Percentiles rank a stretch among this genome's conserved stretches.
These are phyloP conservation scores for Ailuropoda melanoleuca DNA, from an alignment of 2,113 vertebrate species.

Conservation along the genomic window DNA sequence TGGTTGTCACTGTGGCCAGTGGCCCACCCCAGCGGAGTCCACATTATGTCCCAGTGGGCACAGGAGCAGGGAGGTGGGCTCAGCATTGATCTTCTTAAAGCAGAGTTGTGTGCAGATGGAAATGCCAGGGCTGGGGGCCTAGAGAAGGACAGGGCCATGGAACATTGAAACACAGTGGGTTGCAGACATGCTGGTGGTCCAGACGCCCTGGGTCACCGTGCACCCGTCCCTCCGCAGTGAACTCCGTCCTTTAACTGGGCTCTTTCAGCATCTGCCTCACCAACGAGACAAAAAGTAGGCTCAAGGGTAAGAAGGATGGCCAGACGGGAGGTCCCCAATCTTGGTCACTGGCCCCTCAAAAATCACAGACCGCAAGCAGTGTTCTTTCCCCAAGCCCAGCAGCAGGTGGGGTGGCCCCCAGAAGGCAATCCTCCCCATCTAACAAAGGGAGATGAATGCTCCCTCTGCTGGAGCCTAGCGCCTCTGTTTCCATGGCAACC, in stretches of 20 bases:
- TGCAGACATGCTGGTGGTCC: background rate
- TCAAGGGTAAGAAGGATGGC: background rate
- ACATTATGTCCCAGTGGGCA: too few relatives aligned
- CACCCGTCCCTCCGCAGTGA: background rate
- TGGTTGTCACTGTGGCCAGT: background rate
- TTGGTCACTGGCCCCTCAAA: background rate
- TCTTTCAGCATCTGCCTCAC: background rate
- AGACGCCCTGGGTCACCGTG: background rate
- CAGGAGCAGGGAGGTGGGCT: background rate
- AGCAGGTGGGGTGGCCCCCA: background rate
- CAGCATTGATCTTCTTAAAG: background rate
- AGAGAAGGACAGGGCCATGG: too few relatives aligned
- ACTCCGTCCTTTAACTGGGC: background rate
- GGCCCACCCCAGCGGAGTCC: background rate
- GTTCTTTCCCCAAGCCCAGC: background rate
- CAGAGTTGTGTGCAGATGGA: background rate
- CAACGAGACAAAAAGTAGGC: background rate
- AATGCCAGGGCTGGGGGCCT: background rate
- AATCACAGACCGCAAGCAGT: background rate
- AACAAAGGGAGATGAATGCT: conserved; percentile 13
- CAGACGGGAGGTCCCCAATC: background rate
- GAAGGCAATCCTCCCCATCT: background rate
- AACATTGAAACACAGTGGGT: background rate
- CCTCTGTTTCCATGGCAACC: conserved; percentile 47
- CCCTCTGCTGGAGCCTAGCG: background rate